Evolutionary conservation across 2,113 vertebrate genomes (phyloP), one percentile per base, ranked within the genome.

Genomic region (Numida meleagris): DNA sequence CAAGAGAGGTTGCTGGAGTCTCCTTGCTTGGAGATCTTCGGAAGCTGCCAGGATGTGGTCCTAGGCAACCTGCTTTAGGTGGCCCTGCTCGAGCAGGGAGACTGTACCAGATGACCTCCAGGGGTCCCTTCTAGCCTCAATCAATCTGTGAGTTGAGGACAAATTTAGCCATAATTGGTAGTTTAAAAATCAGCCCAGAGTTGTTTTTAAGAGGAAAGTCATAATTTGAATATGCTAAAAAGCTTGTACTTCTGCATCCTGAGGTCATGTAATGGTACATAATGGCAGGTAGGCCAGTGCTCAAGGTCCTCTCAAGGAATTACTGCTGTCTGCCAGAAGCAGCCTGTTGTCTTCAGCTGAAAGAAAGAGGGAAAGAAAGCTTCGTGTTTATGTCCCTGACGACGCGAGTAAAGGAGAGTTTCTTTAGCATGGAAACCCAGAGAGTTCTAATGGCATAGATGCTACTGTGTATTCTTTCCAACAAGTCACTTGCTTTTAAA

Each of bases 81-180:
- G 38, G 8, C 12, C 11, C 27, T 40, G 62, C 27, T 31, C 20
- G 38, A 31, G 62, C 38, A 13, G 17, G 61, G 38, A 36, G 61
- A 24, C 36, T 29, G 17, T 11, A 42, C 62, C 38, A 20, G 38
- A 14, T 13, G n/a, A 31, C 27, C 38, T 42, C 38, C 62, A 42
- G 62, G 20, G 38, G 62, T 31, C 40, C 38, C 62, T 31, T 42
- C 38, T 16, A 8, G 7, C 62, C 38, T 42, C 61, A 42, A 10
- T 6, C 24, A 25, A 15, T 65, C 62, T 65, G 38, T 20, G 62
- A 70, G 55, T 53, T 90, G 62, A 94, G 75, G 77, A 75, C 23
- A 4, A 48, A 88, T 86, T 33, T 95, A 94, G 96, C 94, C 89
- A 90, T 94, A 82, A 88, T 84, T 71, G 42, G 74, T 78, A 88